phyloP scores from a whole-genome alignment of 2,888 invertebrate species.

The Sinelater perroti region DNA sequence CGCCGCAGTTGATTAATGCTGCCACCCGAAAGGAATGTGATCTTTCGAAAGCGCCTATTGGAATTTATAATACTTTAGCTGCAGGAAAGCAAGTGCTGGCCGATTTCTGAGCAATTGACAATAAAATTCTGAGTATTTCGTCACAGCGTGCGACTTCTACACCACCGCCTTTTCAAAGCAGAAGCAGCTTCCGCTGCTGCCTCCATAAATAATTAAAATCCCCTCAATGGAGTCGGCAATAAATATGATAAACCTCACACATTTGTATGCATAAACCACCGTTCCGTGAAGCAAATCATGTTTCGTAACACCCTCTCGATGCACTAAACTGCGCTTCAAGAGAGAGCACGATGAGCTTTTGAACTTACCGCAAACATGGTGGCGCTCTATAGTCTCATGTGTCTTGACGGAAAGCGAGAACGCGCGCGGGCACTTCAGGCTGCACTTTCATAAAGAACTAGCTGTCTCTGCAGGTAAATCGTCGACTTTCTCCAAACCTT shows the following conservation, averaged over 20 bases:
- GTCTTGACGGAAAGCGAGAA: constrained; percentile 6
- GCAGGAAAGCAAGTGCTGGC: constrained; percentile 10
- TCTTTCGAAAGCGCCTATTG: background rate
- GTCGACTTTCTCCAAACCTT: constrained; percentile 15
- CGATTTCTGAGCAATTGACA: constrained; percentile 2
- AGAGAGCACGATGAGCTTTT: background rate
- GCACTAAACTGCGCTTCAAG: background rate
- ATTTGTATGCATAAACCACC: constrained; percentile 3
- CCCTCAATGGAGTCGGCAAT: constrained; percentile 10
- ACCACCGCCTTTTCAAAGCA: too few relatives aligned
- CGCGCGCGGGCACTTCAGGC: constrained; percentile 1
- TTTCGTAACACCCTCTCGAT: constrained; percentile 3
- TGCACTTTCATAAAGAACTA: constrained; percentile 19
- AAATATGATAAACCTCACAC: constrained; percentile 5
- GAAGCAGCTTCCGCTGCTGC: too few relatives aligned
- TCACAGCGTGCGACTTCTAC: too few relatives aligned
- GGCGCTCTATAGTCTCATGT: constrained; percentile 18
- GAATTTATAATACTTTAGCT: background rate
- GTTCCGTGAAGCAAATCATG: constrained; percentile 6
- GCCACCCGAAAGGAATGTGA: background rate
- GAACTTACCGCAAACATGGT: constrained; percentile 20
- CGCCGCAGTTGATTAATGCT: background rate
- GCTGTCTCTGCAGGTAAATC: constrained; percentile 15
- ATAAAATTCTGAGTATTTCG: background rate
- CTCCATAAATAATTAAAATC: too few relatives aligned